Evolutionary conservation across 2,797 vertebrate species (phyloP).

Genomic region (Tapirus indicus): DNA sequence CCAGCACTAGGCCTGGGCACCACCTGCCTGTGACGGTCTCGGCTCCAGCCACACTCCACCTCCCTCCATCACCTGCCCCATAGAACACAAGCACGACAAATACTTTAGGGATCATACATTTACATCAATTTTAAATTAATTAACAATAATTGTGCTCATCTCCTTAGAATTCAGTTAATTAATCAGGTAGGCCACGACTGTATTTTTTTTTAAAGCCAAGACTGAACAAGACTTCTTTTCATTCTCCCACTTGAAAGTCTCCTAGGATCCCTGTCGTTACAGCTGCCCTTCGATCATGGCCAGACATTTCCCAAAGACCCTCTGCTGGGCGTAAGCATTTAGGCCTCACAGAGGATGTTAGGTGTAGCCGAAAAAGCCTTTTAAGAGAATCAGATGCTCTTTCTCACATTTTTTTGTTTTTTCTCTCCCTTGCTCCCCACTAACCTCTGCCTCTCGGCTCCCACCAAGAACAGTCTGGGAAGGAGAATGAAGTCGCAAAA

Average conservation of each 20-base stretch:
- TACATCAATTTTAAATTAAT: neutral
- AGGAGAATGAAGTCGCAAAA: neutral
- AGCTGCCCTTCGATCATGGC: no score
- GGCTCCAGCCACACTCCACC: no score
- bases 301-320: neutral
- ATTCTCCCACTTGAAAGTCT: neutral
- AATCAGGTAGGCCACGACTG: neutral
- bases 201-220: neutral
- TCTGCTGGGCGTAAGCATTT: neutral
- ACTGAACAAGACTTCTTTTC: neutral
- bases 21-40: no score
- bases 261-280: fast-evolving
- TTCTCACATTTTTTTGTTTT: neutral
- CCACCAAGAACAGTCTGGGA: neutral
- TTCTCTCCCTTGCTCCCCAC: neutral
- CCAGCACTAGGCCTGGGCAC: neutral
- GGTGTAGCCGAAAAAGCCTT: neutral
- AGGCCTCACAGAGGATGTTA: neutral
- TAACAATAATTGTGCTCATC: neutral
- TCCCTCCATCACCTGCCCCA: no score
- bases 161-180: neutral
- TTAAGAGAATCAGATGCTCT: neutral
- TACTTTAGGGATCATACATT: neutral
- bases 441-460: neutral
- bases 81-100: fast-evolving